A percentile compares a stretch with the other conserved stretches of the same genome.
Conservation (phyloP, 2,113 vertebrate species). For the Ochotona curzoniae region DNA sequence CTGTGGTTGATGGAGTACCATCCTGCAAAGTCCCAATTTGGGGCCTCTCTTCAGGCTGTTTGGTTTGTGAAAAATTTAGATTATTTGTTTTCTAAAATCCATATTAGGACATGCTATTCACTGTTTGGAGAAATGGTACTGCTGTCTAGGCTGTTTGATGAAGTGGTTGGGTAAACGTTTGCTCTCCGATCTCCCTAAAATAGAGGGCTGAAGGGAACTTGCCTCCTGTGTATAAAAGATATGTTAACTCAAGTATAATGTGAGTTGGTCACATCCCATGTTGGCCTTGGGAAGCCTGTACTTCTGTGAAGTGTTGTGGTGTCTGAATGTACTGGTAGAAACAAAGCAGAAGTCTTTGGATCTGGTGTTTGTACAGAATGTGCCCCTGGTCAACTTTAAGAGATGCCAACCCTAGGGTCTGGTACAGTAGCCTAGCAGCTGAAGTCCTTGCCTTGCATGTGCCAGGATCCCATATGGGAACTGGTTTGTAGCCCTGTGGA, state of each 20-base stretch:
- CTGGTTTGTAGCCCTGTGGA: too few species aligned
- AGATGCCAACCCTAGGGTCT: background rate
- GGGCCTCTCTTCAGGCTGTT: background rate
- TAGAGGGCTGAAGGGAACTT: background rate
- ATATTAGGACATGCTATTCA: conserved; percentile 14
- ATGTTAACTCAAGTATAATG: background rate
- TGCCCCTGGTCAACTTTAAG: background rate
- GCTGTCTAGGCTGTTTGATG: conserved; percentile 51
- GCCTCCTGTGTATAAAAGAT: background rate
- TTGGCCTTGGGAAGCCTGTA: background rate
- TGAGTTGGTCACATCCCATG: background rate
- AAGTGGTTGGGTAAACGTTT: conserved; percentile 18
- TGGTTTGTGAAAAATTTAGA: conserved; percentile 16
- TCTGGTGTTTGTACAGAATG: background rate
- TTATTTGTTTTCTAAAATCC: conserved; percentile 47
- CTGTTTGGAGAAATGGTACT: conserved; percentile 40
- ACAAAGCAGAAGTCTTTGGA: conserved; percentile 10
- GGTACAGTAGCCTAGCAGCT: too few species aligned
- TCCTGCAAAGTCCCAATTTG: conserved; percentile 13
- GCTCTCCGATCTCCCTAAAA: conserved; percentile 9
- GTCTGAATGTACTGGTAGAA: background rate
- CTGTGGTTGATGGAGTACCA: background rate
- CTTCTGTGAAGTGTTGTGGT: background rate
- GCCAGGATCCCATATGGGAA: too few species aligned
- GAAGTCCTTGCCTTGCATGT: too few species aligned